These are phyloP conservation scores for Campylorhamphus procurvoides DNA, from an alignment of 2,113 vertebrate genomes.

Conservation along the genomic window DNA sequence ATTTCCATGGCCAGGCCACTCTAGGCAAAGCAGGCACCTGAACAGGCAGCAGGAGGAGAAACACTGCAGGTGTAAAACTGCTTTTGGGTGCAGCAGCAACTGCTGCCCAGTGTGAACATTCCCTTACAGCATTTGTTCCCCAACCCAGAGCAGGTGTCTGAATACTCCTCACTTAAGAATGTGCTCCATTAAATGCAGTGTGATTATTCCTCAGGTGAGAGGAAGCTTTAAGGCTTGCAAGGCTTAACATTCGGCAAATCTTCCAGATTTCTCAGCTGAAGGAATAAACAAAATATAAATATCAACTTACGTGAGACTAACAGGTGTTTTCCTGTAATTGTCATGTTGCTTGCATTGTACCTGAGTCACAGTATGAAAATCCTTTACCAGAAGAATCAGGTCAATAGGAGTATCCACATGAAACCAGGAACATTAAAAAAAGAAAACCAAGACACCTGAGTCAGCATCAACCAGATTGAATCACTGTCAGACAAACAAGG, in stretches of 20 bases:
- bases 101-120: background rate
- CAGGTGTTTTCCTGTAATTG: background rate
- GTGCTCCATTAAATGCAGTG: background rate
- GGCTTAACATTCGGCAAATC: background rate
- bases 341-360: background rate
- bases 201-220: background rate
- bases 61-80: background rate
- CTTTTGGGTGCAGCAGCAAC: background rate
- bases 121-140: rapidly evolving
- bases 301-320: background rate
- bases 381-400: background rate
- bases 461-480: constrained; percentile 19
- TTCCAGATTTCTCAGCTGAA: background rate
- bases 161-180: background rate
- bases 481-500: constrained; percentile 26
- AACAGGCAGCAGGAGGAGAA: background rate
- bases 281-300: background rate
- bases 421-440: background rate
- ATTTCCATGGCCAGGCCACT: background rate
- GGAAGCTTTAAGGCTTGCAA: background rate
- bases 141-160: background rate
- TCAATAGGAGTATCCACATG: background rate
- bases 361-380: constrained; percentile 10
- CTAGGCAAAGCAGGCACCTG: background rate
- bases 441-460: background rate